phyloP scores from a whole-genome alignment of 2,113 vertebrate species.

The Puma concolor region DNA sequence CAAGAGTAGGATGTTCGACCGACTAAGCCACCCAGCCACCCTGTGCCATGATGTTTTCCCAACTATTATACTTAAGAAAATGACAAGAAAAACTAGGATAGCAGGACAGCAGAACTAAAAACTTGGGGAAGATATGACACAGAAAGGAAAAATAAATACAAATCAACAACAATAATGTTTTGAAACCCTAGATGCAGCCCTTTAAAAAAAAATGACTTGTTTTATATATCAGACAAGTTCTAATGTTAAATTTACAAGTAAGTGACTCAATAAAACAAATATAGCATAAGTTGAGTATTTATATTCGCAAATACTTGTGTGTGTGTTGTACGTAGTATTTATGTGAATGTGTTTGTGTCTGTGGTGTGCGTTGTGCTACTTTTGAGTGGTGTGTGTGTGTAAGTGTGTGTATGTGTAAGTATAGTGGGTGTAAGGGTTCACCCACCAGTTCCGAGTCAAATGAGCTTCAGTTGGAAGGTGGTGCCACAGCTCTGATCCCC shows the following conservation, averaged over 20 bases:
- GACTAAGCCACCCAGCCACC: too few species aligned
- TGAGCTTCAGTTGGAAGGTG: not conserved
- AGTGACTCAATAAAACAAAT: not conserved
- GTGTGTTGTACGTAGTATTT: too few species aligned
- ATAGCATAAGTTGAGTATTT: not conserved
- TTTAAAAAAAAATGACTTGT: not conserved
- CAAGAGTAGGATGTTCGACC: too few species aligned
- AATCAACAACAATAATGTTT: not conserved
- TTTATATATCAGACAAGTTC: not conserved
- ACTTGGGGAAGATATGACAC: not conserved
- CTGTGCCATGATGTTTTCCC: too few species aligned
- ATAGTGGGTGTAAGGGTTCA: too few species aligned
- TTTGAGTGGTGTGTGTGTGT: not conserved
- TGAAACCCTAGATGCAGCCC: not conserved
- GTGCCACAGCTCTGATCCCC: fast-evolving
- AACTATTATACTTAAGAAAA: not conserved
- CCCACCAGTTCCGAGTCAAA: not conserved
- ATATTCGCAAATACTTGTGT: not conserved
- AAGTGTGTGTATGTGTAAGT: not conserved
- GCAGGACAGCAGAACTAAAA: not conserved
- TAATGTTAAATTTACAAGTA: not conserved
- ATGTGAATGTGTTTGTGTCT: not conserved
- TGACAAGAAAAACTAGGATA: not conserved
- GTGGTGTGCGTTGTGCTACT: not conserved
- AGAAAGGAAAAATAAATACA: not conserved